Conservation (phyloP, 2,113 vertebrate genomes). For the Nanger granti region DNA sequence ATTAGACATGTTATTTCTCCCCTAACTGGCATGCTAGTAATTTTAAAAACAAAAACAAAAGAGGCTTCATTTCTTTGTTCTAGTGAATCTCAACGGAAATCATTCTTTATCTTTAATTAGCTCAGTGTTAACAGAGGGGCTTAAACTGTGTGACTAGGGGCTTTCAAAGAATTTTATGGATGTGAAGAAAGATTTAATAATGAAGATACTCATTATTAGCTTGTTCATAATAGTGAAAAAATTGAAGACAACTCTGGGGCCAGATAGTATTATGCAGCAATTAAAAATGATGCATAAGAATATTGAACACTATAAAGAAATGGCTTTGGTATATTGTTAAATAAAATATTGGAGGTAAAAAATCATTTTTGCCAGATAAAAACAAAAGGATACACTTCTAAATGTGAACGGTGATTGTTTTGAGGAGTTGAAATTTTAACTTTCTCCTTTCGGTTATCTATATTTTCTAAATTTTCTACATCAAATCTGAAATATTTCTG, state of each 20-base stretch:
- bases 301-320: not conserved
- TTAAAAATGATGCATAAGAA: not conserved
- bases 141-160: not conserved
- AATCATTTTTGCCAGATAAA: conserved; percentile 8
- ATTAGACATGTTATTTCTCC: not conserved
- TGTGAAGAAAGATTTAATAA: not conserved
- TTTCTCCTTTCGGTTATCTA: not conserved
- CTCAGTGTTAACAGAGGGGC: not conserved
- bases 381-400: not conserved
- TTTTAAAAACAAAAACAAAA: conserved; percentile 26
- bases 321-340: not conserved
- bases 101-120: conserved; percentile 30
- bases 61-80: not conserved
- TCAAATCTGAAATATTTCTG: not conserved
- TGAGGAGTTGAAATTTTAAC: not conserved
- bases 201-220: not conserved
- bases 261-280: not conserved
- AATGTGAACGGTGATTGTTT: not conserved
- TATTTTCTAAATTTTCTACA: not conserved
- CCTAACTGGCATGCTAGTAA: not conserved
- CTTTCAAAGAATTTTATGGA: conserved; percentile 27
- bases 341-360: not conserved
- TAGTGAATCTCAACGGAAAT: not conserved
- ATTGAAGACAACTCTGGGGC: not conserved
- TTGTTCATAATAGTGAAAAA: conserved; percentile 34